Evolutionary conservation across 1,140 invertebrate species (phyloP).

Genomic region (Drosophila pectinifera): DNA sequence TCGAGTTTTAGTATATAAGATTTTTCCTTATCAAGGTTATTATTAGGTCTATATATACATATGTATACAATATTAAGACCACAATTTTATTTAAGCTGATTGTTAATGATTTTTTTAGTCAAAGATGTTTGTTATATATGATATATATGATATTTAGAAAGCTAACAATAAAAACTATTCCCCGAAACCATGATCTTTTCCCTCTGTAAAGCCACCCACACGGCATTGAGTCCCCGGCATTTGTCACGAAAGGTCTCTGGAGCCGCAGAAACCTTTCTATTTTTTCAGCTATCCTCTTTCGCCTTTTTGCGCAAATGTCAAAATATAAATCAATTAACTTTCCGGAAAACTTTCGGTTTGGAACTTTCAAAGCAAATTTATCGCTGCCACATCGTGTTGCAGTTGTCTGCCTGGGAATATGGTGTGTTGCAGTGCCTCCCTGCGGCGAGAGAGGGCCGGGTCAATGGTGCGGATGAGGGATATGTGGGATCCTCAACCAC

Average conservation of each 20-base stretch:
- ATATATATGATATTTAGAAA: neutral
- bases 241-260: conserved; percentile 75
- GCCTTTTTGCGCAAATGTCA: conserved; percentile 61
- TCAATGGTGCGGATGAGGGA: conserved; percentile 29
- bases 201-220: conserved; percentile 23
- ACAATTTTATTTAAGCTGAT: neutral
- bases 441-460: conserved; percentile 18
- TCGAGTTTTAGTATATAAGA: neutral
- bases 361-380: conserved; percentile 62
- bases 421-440: conserved; percentile 32
- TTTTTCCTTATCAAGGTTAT: neutral
- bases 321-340: conserved; percentile 82
- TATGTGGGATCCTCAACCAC: conserved; percentile 38
- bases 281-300: conserved; percentile 38
- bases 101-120: too few species aligned
- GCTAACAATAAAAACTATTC: neutral
- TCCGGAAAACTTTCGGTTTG: conserved; percentile 55
- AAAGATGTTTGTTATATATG: too few species aligned
- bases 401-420: conserved; percentile 9
- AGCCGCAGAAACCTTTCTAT: conserved; percentile 59
- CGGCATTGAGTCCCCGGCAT: conserved; percentile 50
- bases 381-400: conserved; percentile 35
- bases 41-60: too few species aligned
- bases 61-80: neutral
- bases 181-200: neutral